Percentiles rank a stretch among this genome's conserved stretches.
phyloP scores from a whole-genome alignment of 2,888 invertebrate genomes.

The Lasioglossum pauxillum region DNA sequence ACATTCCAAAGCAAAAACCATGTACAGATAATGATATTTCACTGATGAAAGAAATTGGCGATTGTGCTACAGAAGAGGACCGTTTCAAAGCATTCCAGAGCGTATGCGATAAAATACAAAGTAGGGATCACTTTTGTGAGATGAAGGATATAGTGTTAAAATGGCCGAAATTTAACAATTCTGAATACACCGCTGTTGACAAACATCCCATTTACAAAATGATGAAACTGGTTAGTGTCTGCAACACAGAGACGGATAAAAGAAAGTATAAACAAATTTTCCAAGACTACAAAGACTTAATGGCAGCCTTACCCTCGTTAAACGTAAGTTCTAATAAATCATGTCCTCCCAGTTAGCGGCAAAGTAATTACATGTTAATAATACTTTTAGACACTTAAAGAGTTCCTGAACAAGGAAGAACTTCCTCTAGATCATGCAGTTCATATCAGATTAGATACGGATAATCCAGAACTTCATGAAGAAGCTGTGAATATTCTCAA shows the following conservation, averaged over 20 bases:
- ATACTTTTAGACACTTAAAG: constrained; percentile 70
- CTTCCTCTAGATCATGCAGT: constrained; percentile 74
- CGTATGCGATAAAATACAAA: constrained; percentile 68
- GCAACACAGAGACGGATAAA: constrained; percentile 65
- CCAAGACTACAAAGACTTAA: constrained; percentile 78
- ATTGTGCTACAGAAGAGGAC: constrained; percentile 72
- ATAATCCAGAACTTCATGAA: constrained; percentile 71
- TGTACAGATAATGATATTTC: constrained; percentile 23
- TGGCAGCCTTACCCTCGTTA: constrained; percentile 67
- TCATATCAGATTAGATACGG: constrained; percentile 76
- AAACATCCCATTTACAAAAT: constrained; percentile 73
- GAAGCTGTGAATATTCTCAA: constrained; percentile 78
- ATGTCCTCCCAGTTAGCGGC: constrained; percentile 15
- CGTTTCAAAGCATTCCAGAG: constrained; percentile 74
- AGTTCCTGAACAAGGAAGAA: constrained; percentile 73
- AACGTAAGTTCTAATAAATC: constrained; percentile 67
- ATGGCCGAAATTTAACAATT: constrained; percentile 74
- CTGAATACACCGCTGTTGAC: constrained; percentile 68
- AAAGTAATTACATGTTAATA: constrained; percentile 13
- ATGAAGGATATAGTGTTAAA: constrained; percentile 73
- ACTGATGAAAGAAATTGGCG: constrained; percentile 41
- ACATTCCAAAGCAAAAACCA: constrained; percentile 20
- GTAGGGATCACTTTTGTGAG: constrained; percentile 71
- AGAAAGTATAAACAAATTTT: constrained; percentile 65
- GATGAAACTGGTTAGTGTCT: constrained; percentile 60